phyloP scores from a whole-genome alignment of 2,797 vertebrate genomes.

The Lemur catta region DNA sequence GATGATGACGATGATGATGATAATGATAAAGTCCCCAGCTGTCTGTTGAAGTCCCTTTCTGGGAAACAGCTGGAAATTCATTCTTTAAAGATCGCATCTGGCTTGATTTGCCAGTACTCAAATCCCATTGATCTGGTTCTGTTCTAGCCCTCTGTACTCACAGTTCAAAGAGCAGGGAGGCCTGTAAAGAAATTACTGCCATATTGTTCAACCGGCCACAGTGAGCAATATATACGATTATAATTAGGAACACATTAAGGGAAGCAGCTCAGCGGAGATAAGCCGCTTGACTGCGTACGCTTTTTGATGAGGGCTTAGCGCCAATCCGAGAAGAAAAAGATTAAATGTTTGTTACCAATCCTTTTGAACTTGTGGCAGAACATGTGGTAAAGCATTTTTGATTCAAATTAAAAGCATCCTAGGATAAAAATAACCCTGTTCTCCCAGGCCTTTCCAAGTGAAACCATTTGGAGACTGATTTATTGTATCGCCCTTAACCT shows the following conservation, averaged over 20 bases:
- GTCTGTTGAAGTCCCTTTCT: conserved; percentile 81
- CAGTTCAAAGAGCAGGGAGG: conserved; percentile 88
- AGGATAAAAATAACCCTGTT: conserved; percentile 89
- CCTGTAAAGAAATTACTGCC: conserved; percentile 90
- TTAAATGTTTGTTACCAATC: conserved; percentile 89
- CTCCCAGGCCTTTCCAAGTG: conserved; percentile 85
- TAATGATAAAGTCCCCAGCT: conserved; percentile 81
- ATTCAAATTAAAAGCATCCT: conserved; percentile 91
- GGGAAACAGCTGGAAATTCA: conserved; percentile 87
- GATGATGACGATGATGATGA: conserved; percentile 20
- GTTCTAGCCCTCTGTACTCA: conserved; percentile 87
- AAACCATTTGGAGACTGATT: conserved; percentile 86
- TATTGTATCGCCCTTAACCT: conserved; percentile 84
- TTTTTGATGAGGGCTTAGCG: conserved; percentile 89
- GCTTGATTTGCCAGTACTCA: conserved; percentile 87
- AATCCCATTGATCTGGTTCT: conserved; percentile 88
- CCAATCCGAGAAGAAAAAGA: conserved; percentile 88
- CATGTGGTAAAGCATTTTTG: conserved; percentile 89
- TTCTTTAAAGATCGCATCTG: conserved; percentile 87
- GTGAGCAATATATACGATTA: conserved; percentile 88
- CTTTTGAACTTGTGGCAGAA: conserved; percentile 90
- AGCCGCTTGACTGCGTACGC: conserved; percentile 84
- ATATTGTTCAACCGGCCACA: conserved; percentile 89
- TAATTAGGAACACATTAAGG: conserved; percentile 91
- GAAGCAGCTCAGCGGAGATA: conserved; percentile 88